Conservation (phyloP, 2,113 vertebrate species). For the Myotis brandtii region DNA sequence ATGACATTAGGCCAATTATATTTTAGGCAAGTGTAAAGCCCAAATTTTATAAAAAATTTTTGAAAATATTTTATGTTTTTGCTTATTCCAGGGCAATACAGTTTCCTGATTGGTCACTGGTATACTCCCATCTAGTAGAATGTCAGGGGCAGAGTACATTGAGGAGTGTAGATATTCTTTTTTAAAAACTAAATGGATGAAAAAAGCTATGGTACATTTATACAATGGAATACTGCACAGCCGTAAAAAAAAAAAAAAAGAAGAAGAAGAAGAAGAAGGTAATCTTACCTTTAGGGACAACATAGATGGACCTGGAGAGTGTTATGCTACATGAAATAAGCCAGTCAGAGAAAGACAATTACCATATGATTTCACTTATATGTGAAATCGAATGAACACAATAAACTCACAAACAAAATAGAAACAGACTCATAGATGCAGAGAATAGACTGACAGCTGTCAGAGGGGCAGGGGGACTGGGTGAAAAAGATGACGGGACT, state of each 20-base stretch:
- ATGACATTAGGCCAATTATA: not conserved
- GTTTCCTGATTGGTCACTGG: not conserved
- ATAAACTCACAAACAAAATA: not conserved
- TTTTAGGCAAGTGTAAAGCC: constrained; percentile 1
- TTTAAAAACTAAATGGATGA: not conserved
- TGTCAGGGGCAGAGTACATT: not conserved
- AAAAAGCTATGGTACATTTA: not conserved
- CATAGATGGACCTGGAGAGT: not conserved
- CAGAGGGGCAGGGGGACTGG: not conserved
- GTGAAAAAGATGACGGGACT: not conserved
- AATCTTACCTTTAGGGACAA: not conserved
- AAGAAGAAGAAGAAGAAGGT: not conserved
- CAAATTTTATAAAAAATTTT: not conserved
- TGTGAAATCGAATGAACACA: not conserved
- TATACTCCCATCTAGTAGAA: not conserved
- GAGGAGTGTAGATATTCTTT: not conserved
- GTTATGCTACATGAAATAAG: not conserved
- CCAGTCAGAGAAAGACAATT: not conserved
- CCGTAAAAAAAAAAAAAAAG: not conserved
- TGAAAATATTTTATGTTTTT: not conserved
- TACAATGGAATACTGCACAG: not conserved
- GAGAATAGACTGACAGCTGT: not conserved
- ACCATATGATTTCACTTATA: not conserved
- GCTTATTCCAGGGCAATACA: not conserved
- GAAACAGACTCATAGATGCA: not conserved